phyloP scores from a whole-genome alignment of 2,888 invertebrate genomes.

The Rotaria macrura region DNA sequence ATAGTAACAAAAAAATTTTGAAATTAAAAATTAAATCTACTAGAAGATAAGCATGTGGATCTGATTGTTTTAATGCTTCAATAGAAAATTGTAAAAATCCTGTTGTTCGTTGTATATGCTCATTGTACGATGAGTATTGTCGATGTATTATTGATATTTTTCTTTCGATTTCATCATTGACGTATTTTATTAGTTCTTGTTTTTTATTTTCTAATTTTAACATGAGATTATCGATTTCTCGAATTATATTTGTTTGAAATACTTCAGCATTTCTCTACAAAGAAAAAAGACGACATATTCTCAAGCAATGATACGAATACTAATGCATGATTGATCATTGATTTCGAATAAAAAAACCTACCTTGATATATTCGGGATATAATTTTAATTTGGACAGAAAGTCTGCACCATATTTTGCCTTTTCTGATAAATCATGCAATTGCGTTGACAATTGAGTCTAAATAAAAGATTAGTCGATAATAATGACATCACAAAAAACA shows the following conservation, averaged over 20 bases:
- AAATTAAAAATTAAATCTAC: conserved; percentile 43
- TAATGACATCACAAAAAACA: neutral
- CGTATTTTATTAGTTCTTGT: conserved; percentile 69
- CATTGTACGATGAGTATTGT: conserved; percentile 55
- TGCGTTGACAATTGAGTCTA: conserved; percentile 94
- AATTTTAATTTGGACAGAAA: conserved; percentile 89
- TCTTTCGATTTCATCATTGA: conserved; percentile 66
- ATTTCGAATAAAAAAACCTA: conserved; percentile 52
- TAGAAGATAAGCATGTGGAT: conserved; percentile 88
- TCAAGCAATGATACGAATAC: too few relatives aligned
- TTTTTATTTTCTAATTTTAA: conserved; percentile 73
- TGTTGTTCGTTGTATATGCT: conserved; percentile 80
- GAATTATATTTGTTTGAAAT: conserved; percentile 69
- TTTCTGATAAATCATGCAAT: conserved; percentile 86
- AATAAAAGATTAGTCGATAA: neutral
- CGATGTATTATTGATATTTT: conserved; percentile 66
- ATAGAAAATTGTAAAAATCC: conserved; percentile 92
- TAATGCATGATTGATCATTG: too few relatives aligned
- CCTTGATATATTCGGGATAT: conserved; percentile 88
- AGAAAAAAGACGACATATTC: too few relatives aligned
- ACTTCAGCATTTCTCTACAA: conserved; percentile 23
- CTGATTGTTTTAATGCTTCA: conserved; percentile 90
- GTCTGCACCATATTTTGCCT: conserved; percentile 89
- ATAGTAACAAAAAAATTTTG: too few relatives aligned
- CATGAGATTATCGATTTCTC: conserved; percentile 73